phyloP scores from a whole-genome alignment of 2,113 vertebrate genomes.

The Amblyornis subalaris region DNA sequence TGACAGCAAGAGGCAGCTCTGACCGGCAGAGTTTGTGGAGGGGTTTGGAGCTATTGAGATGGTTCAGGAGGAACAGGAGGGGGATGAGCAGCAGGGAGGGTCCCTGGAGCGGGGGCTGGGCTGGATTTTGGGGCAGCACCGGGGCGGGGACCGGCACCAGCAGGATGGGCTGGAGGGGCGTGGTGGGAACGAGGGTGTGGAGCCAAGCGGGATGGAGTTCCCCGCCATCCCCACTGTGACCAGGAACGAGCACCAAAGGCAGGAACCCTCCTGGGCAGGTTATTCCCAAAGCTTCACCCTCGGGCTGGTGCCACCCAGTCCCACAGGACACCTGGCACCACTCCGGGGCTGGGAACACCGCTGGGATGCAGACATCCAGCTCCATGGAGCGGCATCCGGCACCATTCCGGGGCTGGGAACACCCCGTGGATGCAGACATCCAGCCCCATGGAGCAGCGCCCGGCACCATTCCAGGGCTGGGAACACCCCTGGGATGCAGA shows the following conservation, averaged over 20 bases:
- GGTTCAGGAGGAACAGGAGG: rapidly evolving
- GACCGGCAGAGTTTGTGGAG: not conserved
- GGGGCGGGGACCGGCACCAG: rapidly evolving
- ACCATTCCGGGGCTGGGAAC: rapidly evolving
- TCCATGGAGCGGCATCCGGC: not conserved
- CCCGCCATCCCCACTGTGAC: rapidly evolving
- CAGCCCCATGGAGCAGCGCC: not conserved
- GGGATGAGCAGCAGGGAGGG: rapidly evolving
- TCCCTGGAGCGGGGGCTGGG: not conserved
- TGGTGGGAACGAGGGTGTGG: not conserved
- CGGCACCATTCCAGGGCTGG: rapidly evolving
- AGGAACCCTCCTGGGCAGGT: rapidly evolving
- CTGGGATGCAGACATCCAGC: not conserved
- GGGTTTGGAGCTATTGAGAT: not conserved
- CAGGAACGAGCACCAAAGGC: rapidly evolving
- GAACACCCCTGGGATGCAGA: not conserved
- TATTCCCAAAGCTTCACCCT: not conserved
- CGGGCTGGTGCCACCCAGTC: not conserved
- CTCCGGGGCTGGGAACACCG: not conserved
- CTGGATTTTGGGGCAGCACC: not conserved
- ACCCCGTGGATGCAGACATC: rapidly evolving
- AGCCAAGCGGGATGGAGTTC: rapidly evolving
- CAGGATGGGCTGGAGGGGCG: rapidly evolving
- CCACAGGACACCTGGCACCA: not conserved
- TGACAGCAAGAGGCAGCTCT: not conserved